Conservation (phyloP, 2,888 invertebrate genomes). For the Pachydiplax longipennis region DNA sequence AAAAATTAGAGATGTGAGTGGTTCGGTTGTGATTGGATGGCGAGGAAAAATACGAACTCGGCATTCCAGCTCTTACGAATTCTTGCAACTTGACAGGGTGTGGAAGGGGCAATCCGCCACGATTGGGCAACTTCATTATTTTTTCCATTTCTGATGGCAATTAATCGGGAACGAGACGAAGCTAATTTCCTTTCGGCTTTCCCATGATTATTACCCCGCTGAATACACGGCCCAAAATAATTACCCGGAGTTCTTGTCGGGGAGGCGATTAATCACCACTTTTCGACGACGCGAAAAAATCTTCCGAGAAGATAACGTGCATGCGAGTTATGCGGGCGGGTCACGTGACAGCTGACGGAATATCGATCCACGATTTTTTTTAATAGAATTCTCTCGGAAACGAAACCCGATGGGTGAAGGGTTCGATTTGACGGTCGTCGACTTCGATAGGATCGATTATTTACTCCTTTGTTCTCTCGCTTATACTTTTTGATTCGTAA, state of each 20-base stretch:
- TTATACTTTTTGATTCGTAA: too few relatives aligned
- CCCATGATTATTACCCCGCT: neutral
- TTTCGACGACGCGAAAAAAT: slow-evolving; percentile 9
- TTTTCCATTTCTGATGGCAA: neutral
- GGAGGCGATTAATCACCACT: slow-evolving; percentile 25
- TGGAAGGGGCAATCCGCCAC: neutral
- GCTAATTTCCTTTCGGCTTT: slow-evolving; percentile 8
- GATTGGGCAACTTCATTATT: neutral
- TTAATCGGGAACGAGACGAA: neutral
- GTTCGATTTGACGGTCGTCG: neutral
- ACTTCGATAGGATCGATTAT: neutral
- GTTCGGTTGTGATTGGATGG: too few relatives aligned
- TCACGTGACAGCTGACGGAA: slow-evolving; percentile 32
- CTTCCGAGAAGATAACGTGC: neutral
- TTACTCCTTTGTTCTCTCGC: too few relatives aligned
- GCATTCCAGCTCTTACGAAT: too few relatives aligned
- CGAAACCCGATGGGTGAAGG: neutral
- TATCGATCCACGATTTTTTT: neutral
- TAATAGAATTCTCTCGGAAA: neutral
- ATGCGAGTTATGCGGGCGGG: slow-evolving; percentile 15
- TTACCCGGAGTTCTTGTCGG: neutral
- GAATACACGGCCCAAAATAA: slow-evolving; percentile 2
- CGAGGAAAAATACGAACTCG: too few relatives aligned
- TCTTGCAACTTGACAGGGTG: too few relatives aligned
- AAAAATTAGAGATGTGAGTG: too few relatives aligned